Conservation (phyloP, 2,797 vertebrate species). For the Toxotes lorentzi region DNA sequence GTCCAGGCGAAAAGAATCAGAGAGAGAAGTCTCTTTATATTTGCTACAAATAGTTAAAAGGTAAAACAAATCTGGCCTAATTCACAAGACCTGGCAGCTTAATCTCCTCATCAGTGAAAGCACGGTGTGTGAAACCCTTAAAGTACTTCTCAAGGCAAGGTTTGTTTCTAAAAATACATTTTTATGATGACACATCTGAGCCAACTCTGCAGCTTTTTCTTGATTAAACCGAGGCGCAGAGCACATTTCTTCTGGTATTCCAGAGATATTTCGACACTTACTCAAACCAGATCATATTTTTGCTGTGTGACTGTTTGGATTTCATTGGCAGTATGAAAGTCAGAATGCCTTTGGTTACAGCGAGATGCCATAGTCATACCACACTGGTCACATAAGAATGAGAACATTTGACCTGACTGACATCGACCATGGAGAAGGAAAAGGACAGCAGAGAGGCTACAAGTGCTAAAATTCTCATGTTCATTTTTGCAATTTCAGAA, state of each 20-base stretch:
- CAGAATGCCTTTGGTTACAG: constrained; percentile 76
- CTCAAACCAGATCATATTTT: constrained; percentile 82
- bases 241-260: constrained; percentile 80
- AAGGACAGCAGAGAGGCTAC: constrained; percentile 5
- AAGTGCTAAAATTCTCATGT: not conserved
- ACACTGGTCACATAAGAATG: constrained; percentile 72
- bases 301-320: constrained; percentile 74
- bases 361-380: constrained; percentile 71
- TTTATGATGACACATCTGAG: constrained; percentile 79
- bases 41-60: constrained; percentile 56
- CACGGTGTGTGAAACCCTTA: constrained; percentile 62
- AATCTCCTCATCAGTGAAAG: constrained; percentile 61
- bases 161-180: constrained; percentile 84
- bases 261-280: constrained; percentile 84
- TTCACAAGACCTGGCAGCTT: constrained; percentile 72
- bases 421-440: constrained; percentile 35
- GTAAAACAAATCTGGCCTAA: constrained; percentile 63
- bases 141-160: constrained; percentile 74
- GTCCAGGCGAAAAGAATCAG: constrained; percentile 63
- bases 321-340: constrained; percentile 72
- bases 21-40: constrained; percentile 30
- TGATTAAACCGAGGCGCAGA: constrained; percentile 77
- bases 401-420: constrained; percentile 60
- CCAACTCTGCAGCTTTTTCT: constrained; percentile 75
- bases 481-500: constrained; percentile 37